Conservation (phyloP, 2,113 vertebrate species). For the Dipodomys merriami region DNA sequence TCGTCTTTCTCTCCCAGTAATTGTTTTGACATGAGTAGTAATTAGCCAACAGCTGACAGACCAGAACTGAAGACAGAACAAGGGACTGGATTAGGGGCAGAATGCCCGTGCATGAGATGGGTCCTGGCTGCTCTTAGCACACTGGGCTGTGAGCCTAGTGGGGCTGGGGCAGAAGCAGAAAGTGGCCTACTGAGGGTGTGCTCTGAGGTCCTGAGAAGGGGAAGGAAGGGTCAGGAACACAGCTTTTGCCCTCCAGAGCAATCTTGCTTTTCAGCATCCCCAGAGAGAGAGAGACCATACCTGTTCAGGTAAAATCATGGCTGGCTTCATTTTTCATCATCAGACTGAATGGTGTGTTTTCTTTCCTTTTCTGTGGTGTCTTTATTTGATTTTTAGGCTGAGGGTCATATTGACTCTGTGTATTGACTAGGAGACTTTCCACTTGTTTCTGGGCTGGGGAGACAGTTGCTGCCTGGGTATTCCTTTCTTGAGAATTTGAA, state of each 20-base stretch:
- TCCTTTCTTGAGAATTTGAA: background rate
- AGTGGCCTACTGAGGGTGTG: background rate
- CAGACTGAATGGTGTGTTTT: background rate
- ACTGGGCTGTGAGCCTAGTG: background rate
- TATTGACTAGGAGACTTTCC: background rate
- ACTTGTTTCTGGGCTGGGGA: background rate
- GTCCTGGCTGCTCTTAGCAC: rapidly evolving
- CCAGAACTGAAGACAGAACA: conserved; percentile 61
- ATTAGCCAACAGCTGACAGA: conserved; percentile 71
- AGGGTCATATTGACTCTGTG: background rate
- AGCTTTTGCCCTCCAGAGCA: background rate
- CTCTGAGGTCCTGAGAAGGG: background rate
- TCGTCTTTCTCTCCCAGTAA: conserved; percentile 65
- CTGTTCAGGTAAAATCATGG: background rate
- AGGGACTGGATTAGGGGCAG: conserved; percentile 45
- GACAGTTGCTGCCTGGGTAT: background rate
- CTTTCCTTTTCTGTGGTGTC: too few species aligned
- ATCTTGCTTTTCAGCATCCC: background rate
- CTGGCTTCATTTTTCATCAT: rapidly evolving
- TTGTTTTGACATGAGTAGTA: conserved; percentile 72
- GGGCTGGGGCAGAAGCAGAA: background rate
- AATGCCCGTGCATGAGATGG: background rate
- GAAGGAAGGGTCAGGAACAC: background rate
- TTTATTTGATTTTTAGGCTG: background rate
- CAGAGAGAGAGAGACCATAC: background rate